Percentiles rank a stretch among this genome's conserved stretches.
These are phyloP conservation scores for Sebastes diaconus DNA, from an alignment of 2,797 vertebrate genomes.

Conservation along the genomic window DNA sequence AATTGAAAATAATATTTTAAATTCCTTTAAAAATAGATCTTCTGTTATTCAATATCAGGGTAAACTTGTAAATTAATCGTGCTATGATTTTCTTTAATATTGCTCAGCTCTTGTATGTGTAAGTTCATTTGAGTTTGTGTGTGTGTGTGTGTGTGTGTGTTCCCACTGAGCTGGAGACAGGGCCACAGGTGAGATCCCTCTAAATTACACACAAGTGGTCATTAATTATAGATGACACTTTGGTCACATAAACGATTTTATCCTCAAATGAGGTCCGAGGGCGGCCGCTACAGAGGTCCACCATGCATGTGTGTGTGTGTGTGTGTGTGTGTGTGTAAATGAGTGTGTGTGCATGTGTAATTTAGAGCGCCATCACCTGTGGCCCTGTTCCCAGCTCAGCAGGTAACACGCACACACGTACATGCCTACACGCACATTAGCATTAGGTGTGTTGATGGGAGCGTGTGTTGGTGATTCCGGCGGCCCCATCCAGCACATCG, in stretches of 20 bases:
- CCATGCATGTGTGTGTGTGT: conserved; percentile 35
- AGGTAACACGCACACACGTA: conserved; percentile 45
- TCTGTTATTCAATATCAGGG: not conserved
- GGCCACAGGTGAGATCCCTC: conserved; percentile 90
- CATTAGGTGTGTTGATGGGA: conserved; percentile 35
- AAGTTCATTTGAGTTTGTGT: not conserved
- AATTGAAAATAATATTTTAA: not conserved
- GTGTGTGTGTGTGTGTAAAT: conserved; percentile 17
- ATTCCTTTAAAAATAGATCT: not conserved
- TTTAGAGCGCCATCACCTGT: conserved; percentile 88
- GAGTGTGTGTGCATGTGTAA: conserved; percentile 51
- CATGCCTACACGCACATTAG: not conserved
- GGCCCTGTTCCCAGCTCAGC: conserved; percentile 77
- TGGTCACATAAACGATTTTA: conserved; percentile 89
- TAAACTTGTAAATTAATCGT: not conserved
- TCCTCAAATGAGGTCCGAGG: conserved; percentile 88
- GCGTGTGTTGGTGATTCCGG: conserved; percentile 64
- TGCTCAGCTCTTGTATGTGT: not conserved
- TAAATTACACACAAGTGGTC: conserved; percentile 87
- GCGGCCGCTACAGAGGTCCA: conserved; percentile 75
- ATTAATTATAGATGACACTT: conserved; percentile 92
- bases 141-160: conserved; percentile 24
- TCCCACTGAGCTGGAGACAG: conserved; percentile 77
- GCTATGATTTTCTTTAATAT: not conserved
- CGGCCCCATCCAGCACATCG: conserved; percentile 71